These are phyloP conservation scores for Rutpela maculata DNA, from an alignment of 2,888 invertebrate species.

Conservation along the genomic window DNA sequence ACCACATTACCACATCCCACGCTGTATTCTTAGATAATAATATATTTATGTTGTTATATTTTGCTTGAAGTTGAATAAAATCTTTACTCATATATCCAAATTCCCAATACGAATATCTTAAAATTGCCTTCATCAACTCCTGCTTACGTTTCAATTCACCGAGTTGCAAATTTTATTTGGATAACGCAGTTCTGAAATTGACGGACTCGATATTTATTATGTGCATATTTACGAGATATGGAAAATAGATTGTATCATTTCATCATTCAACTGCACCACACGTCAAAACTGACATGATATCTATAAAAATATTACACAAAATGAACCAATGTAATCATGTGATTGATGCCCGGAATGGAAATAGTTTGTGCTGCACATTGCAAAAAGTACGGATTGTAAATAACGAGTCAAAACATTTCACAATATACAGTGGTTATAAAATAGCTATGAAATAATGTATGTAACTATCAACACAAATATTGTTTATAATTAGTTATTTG, in stretches of 20 bases:
- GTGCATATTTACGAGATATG: conserved; percentile 26
- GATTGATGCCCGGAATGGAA: conserved; percentile 33
- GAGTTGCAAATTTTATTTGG: conserved; percentile 18
- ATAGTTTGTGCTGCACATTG: neutral
- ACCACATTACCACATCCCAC: no score
- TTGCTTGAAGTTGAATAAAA: neutral
- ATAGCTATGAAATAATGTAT: neutral
- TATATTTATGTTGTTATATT: no score
- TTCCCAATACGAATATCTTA: conserved; percentile 19
- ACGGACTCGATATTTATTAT: conserved; percentile 18
- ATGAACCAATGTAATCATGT: conserved; percentile 18
- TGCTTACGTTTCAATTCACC: neutral
- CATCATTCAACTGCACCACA: conserved; percentile 9
- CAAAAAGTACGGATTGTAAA: neutral
- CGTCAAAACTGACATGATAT: conserved; percentile 25
- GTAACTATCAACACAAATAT: no score
- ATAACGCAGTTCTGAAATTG: conserved; percentile 14
- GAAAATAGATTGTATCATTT: conserved; percentile 34
- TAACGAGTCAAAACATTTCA: neutral
- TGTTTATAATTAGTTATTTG: no score
- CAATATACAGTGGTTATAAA: neutral
- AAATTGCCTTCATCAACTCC: conserved; percentile 4
- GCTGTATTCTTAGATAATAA: no score
- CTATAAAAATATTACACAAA: conserved; percentile 21
- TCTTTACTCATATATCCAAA: neutral